Base-by-base conservation (phyloP, 2,797 vertebrate species). In the Xerus rutilus region DNA sequence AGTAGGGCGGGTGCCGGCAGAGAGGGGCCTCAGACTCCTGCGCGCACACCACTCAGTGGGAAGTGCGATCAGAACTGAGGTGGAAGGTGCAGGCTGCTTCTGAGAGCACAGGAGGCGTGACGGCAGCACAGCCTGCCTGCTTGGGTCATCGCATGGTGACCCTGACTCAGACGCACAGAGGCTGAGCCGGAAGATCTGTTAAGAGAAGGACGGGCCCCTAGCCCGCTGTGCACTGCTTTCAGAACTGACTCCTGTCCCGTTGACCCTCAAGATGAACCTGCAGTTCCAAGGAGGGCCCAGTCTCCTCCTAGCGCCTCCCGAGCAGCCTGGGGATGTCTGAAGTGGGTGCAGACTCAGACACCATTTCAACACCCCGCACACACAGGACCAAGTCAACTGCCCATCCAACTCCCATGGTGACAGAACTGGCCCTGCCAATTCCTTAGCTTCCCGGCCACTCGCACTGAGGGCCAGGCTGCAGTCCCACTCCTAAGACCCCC, bases 401-500 rank as follows among this genome's bases (percentile, higher is more conserved):
- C 59, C 54, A 5, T 17, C 52, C 54, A 21, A 17, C 30, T 1
- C 45, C 45, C 45, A 43, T n/a, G 3, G 32, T 4, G 21, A 52
- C 43, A 32, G 28, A 1, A 6, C 65, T 45, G 18, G 28, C 76
- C 64, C 45, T 21, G 25, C 32, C 39, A 21, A 11, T 6, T 54
- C 45, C 30, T 2, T 4, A 67, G 47, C 20, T 23, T 39, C 23
- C n/a, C 25, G 64, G 18, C 25, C 47, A 52, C 47, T 49, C 52
- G 20, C 30, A 39, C 13, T 32, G 32, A 32, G 28, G 10, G 45
- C 59, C 35, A 57, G 64, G 65, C 39, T 5, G 39, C 35, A 30
- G 12, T 59, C 13, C 18, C 39, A 43, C 1, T 18, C 35, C 3
- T 2, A 8, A 12, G 0, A 0, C 28, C 47, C 28, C 3, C 4